Evolutionary conservation across 2,888 invertebrate genomes (phyloP).

Genomic region (Clusia tigrina): DNA sequence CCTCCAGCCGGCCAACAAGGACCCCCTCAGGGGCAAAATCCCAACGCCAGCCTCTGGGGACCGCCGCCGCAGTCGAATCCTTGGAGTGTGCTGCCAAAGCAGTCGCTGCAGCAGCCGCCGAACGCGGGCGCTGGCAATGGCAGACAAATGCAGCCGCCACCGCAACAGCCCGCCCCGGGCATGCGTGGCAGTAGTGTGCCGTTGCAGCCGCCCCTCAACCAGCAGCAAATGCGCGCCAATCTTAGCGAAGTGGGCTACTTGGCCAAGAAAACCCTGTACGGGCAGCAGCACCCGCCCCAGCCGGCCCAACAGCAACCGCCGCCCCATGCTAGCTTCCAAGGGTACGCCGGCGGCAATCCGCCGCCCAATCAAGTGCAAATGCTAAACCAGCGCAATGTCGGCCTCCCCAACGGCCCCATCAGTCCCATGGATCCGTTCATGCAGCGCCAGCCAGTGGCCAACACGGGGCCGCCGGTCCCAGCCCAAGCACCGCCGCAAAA

Average conservation of each 20-base stretch:
- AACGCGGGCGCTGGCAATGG: slow-evolving; percentile 41
- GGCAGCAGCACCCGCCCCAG: slow-evolving; percentile 41
- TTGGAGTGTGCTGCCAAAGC: slow-evolving; percentile 61
- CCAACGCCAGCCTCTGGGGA: slow-evolving; percentile 63
- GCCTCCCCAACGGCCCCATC: slow-evolving; percentile 61
- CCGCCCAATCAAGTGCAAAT: slow-evolving; percentile 47
- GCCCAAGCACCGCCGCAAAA: slow-evolving; percentile 39
- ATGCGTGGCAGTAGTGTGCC: slow-evolving; percentile 55
- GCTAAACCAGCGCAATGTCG: slow-evolving; percentile 52
- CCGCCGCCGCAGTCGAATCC: slow-evolving; percentile 64
- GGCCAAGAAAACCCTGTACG: slow-evolving; percentile 54
- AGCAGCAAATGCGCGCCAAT: slow-evolving; percentile 48
- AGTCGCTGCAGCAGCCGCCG: slow-evolving; percentile 44
- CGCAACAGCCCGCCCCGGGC: slow-evolving; percentile 31
- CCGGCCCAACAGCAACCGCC: slow-evolving; percentile 26
- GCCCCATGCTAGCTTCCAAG: slow-evolving; percentile 39
- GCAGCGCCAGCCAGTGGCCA: slow-evolving; percentile 36
- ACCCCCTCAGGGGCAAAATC: slow-evolving; percentile 57
- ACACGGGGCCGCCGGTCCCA: slow-evolving; percentile 39
- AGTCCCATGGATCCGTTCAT: slow-evolving; percentile 58
- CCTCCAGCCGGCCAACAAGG: slow-evolving; percentile 40
- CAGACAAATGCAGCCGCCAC: slow-evolving; percentile 46
- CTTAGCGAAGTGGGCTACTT: slow-evolving; percentile 56
- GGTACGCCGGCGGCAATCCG: slow-evolving; percentile 30
- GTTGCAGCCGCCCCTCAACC: slow-evolving; percentile 45